A percentile compares a stretch with the other conserved stretches of the same genome.
These are phyloP conservation scores for Accipiter virgatus DNA, from an alignment of 2,113 vertebrate species.

Conservation along the genomic window DNA sequence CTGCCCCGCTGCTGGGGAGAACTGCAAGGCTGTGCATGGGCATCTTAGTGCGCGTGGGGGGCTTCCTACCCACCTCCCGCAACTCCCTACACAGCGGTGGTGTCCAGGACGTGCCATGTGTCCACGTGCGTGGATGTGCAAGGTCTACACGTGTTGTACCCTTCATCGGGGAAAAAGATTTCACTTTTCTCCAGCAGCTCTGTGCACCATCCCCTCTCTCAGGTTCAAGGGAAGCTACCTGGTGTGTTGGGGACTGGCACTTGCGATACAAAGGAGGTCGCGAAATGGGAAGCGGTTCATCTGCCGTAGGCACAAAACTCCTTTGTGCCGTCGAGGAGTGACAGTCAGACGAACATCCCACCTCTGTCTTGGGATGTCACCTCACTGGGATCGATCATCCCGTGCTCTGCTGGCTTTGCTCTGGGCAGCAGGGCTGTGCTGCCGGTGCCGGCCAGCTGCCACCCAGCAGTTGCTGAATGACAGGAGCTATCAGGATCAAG, in stretches of 20 bases:
- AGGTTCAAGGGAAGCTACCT: background rate
- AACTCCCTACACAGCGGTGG: background rate
- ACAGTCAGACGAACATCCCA: background rate
- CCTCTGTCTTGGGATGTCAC: background rate
- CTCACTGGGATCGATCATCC: background rate
- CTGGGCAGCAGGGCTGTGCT: background rate
- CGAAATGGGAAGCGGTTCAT: background rate
- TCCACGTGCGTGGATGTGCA: background rate
- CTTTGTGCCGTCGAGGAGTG: background rate
- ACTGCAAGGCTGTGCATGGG: background rate
- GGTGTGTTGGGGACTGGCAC: fast-evolving
- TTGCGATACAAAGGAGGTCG: background rate
- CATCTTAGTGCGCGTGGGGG: background rate
- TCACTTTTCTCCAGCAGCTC: background rate
- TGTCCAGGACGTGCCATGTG: background rate
- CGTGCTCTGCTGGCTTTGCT: background rate
- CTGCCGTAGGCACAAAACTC: background rate
- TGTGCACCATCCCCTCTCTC: no score
- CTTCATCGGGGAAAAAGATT: background rate
- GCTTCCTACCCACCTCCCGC: background rate
- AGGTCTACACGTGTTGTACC: background rate
- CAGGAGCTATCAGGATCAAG: background rate
- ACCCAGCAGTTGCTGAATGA: background rate
- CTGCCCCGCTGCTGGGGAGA: background rate
- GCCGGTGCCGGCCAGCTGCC: background rate